These are phyloP conservation scores for Noctuana brunneofusca DNA, from an alignment of 2,888 invertebrate species.

Conservation along the genomic window DNA sequence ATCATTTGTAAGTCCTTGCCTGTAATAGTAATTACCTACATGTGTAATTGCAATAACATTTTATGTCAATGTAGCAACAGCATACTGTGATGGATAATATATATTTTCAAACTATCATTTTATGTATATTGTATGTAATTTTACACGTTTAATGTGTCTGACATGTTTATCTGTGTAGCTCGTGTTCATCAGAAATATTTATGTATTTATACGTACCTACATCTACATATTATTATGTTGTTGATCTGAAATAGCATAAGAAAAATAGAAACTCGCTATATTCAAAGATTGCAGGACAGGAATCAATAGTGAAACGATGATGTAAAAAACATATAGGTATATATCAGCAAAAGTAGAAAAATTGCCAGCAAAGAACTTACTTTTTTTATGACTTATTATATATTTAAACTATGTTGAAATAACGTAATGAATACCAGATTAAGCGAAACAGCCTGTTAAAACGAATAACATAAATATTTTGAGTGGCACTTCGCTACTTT, in stretches of 20 bases:
- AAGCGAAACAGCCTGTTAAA: not conserved
- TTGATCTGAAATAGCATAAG: too few relatives aligned
- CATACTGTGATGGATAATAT: slow-evolving; percentile 1
- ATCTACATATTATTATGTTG: too few relatives aligned
- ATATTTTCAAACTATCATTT: not conserved
- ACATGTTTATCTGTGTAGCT: not conserved
- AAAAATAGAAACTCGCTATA: too few relatives aligned
- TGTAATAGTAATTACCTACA: slow-evolving; percentile 27
- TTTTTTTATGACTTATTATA: too few relatives aligned
- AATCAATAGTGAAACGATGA: too few relatives aligned
- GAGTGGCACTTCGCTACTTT: not conserved
- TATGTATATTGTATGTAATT: slow-evolving; percentile 3
- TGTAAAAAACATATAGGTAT: too few relatives aligned
- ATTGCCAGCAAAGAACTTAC: too few relatives aligned
- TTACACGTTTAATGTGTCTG: slow-evolving; percentile 1
- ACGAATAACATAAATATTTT: slow-evolving; percentile 9
- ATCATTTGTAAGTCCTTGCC: slow-evolving; percentile 15
- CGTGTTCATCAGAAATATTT: not conserved
- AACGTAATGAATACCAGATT: too few relatives aligned
- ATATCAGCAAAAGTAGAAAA: too few relatives aligned
- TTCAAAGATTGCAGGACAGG: too few relatives aligned
- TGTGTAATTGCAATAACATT: slow-evolving; percentile 26
- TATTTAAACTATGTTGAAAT: too few relatives aligned
- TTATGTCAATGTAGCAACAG: slow-evolving; percentile 12
- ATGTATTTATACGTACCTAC: not conserved